phyloP scores from a whole-genome alignment of 2,888 invertebrate species.

The Corbicula japonica region DNA sequence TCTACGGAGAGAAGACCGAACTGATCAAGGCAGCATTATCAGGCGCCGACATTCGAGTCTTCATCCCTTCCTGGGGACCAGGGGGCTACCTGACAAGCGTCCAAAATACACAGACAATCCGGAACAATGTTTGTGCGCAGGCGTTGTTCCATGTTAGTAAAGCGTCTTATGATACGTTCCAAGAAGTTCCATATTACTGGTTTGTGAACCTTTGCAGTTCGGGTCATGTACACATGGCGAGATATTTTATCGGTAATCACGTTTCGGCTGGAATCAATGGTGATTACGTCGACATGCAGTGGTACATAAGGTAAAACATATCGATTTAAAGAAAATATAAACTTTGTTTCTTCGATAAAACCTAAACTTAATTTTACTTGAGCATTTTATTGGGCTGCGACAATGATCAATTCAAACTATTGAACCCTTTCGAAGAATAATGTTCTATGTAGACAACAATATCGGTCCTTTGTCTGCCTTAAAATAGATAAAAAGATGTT shows the following conservation, averaged over 20 bases:
- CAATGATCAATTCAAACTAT: too few species aligned
- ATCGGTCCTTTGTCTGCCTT: too few species aligned
- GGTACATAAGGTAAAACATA: conserved; percentile 58
- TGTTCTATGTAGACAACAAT: too few species aligned
- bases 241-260: conserved; percentile 65
- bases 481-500: too few species aligned
- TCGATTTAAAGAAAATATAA: too few species aligned
- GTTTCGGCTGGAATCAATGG: conserved; percentile 57
- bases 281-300: conserved; percentile 60
- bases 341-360: too few species aligned
- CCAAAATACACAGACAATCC: conserved; percentile 63
- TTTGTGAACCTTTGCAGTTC: conserved; percentile 65
- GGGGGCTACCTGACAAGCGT: conserved; percentile 65
- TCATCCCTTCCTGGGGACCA: conserved; percentile 68
- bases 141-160: conserved; percentile 65
- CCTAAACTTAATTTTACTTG: too few species aligned
- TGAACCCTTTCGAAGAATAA: too few species aligned
- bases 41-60: conserved; percentile 68
- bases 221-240: conserved; percentile 62
- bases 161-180: conserved; percentile 58
- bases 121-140: conserved; percentile 66
- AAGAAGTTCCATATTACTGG: conserved; percentile 63
- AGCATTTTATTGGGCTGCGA: too few species aligned
- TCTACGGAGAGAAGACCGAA: conserved; percentile 66
- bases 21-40: conserved; percentile 60